phyloP scores from a whole-genome alignment of 2,797 vertebrate species.

The Tenualosa ilisha region DNA sequence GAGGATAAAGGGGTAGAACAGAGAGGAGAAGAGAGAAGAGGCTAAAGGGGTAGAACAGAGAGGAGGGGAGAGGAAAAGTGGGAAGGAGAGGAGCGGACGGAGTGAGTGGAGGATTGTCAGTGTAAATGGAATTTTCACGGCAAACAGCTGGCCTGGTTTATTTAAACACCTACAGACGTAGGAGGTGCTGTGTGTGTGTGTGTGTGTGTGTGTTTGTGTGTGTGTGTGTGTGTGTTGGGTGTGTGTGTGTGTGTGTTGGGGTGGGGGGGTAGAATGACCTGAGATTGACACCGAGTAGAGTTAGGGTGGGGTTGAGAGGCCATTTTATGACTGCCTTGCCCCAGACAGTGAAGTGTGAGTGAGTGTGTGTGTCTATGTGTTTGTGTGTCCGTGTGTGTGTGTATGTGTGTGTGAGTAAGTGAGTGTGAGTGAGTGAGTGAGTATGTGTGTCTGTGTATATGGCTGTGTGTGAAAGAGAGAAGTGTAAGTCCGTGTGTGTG shows the following conservation, averaged over 20 bases:
- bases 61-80: not conserved
- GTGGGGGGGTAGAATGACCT: constrained; percentile 39
- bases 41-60: not conserved
- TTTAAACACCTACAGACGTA: constrained; percentile 84
- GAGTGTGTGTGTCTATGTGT: constrained; percentile 35
- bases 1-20: not conserved
- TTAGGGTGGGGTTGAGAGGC: constrained; percentile 40
- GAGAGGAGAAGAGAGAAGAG: not conserved
- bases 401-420: not conserved
- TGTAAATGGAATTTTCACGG: constrained; percentile 87
- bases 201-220: not conserved
- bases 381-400: not conserved
- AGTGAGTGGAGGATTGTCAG: constrained; percentile 57
- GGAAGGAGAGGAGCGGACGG: not conserved
- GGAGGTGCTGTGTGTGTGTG: not conserved
- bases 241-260: not conserved
- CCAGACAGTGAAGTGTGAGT: constrained; percentile 15
- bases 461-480: not conserved
- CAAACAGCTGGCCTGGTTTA: constrained; percentile 92
- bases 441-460: not conserved
- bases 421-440: not conserved
- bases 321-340: constrained; percentile 43
- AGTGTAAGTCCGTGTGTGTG: not conserved
- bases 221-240: not conserved
- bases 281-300: constrained; percentile 43